Evolutionary conservation across 2,113 vertebrate genomes (phyloP).

Genomic region (Malaclemys terrapin): DNA sequence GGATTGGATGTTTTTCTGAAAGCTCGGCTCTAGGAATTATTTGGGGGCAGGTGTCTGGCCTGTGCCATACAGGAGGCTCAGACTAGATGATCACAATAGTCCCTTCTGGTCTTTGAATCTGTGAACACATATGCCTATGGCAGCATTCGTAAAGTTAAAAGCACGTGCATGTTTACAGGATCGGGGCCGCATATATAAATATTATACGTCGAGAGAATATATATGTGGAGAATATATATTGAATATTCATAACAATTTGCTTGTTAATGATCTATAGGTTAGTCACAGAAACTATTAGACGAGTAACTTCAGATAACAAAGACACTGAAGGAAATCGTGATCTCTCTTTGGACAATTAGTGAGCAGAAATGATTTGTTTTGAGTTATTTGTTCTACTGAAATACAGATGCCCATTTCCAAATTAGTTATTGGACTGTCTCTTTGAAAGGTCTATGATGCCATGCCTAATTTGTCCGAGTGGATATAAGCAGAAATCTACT

Average conservation of each 20-base stretch:
- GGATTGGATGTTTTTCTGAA: background rate
- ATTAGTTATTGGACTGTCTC: constrained; percentile 51
- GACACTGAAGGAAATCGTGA: background rate
- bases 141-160: background rate
- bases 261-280: background rate
- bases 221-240: background rate
- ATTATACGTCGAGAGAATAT: background rate
- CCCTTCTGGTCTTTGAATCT: background rate
- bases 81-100: background rate
- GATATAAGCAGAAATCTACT: constrained; percentile 52
- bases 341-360: background rate
- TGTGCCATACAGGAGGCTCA: background rate
- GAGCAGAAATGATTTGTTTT: background rate
- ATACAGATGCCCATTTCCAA: background rate
- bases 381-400: background rate
- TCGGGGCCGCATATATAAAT: background rate
- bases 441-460: constrained; percentile 39
- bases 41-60: background rate
- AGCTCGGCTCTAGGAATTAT: background rate
- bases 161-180: background rate
- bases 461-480: constrained; percentile 57
- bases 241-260: background rate
- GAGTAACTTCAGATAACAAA: background rate
- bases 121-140: background rate
- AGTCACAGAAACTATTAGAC: background rate